These are phyloP conservation scores for Magallana gigas DNA, from an alignment of 1,140 invertebrate genomes.

Conservation along the genomic window DNA sequence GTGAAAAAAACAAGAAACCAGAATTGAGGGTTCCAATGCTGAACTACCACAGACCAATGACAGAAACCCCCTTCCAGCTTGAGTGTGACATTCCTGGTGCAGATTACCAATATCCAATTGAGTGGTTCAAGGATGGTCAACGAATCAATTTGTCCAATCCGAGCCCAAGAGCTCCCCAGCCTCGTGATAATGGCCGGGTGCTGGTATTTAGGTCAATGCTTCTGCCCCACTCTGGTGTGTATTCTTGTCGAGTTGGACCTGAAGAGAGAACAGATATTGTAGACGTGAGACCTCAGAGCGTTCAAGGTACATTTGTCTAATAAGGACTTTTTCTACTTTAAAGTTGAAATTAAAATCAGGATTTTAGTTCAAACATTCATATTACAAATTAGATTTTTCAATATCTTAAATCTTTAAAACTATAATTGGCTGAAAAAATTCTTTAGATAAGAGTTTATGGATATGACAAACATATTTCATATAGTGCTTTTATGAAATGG, in stretches of 20 bases:
- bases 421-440: too few species aligned
- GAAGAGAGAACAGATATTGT: not conserved
- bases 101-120: not conserved
- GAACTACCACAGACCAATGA: not conserved
- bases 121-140: not conserved
- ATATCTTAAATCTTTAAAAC: too few species aligned
- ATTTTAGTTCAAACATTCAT: not conserved
- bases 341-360: too few species aligned
- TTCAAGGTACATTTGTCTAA: not conserved
- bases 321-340: too few species aligned
- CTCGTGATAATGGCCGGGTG: not conserved
- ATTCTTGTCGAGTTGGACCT: not conserved
- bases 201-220: not conserved
- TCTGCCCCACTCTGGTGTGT: not conserved
- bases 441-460: too few species aligned
- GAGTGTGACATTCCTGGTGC: not conserved
- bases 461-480: too few species aligned
- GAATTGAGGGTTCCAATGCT: not conserved
- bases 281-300: not conserved
- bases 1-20: slow-evolving; percentile 1
- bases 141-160: not conserved
- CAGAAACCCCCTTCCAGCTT: not conserved
- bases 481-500: too few species aligned
- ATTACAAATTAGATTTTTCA: too few species aligned
- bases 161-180: not conserved